Conservation (phyloP, 2,888 invertebrate species). For the Sepiola atlantica region DNA sequence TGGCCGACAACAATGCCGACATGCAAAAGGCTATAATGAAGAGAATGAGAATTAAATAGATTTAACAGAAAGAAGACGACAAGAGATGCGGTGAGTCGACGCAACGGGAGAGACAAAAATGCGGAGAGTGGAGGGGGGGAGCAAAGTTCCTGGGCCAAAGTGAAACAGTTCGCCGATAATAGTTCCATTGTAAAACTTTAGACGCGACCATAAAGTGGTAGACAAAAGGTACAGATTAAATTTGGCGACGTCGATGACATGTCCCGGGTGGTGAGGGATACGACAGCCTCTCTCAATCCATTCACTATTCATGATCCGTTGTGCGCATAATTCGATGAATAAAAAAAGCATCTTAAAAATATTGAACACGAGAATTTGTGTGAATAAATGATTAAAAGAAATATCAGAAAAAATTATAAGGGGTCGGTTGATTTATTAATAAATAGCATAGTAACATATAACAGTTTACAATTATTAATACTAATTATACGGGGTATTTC, state of each 20-base stretch:
- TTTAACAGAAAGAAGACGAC: background rate
- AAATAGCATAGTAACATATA: too few relatives aligned
- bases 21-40: background rate
- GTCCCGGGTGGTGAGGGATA: background rate
- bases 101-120: background rate
- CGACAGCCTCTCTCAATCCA: background rate
- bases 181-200: background rate
- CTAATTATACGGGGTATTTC: too few relatives aligned
- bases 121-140: background rate
- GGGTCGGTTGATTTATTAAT: too few relatives aligned
- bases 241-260: background rate
- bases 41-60: background rate
- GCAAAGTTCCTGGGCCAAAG: background rate
- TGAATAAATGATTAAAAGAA: too few relatives aligned
- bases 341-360: background rate
- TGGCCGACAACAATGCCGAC: background rate
- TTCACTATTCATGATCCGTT: background rate
- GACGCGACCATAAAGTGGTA: background rate
- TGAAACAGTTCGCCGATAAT: background rate
- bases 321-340: background rate
- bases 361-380: too few relatives aligned
- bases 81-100: background rate
- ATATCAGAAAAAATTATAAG: too few relatives aligned
- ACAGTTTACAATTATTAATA: too few relatives aligned
- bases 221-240: conserved; percentile 4